Conservation (phyloP, 2,888 invertebrate genomes). For the Cosmia pyralina region DNA sequence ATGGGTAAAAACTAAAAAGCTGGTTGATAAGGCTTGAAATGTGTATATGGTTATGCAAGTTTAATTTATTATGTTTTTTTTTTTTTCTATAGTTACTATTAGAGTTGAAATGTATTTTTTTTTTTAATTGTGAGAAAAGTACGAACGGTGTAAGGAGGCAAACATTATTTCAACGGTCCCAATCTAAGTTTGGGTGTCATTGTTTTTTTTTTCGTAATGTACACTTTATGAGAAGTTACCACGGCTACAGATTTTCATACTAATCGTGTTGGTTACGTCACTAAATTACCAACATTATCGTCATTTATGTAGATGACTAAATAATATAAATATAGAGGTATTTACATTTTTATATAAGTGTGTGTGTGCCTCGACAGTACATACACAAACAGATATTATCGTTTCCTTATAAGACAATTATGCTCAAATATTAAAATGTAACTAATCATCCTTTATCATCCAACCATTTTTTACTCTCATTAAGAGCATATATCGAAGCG, state of each 20-base stretch:
- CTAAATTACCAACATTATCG: background rate
- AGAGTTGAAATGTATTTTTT: background rate
- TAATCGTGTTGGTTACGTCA: background rate
- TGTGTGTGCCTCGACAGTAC: background rate
- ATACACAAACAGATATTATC: background rate
- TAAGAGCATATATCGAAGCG: background rate
- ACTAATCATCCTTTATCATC: background rate
- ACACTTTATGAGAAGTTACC: background rate
- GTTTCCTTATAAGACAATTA: background rate
- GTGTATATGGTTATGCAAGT: background rate
- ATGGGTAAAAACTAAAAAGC: background rate
- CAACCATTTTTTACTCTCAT: slow-evolving; percentile 19
- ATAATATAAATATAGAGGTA: background rate
- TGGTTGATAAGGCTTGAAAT: slow-evolving; percentile 12
- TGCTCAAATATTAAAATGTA: slow-evolving; percentile 1
- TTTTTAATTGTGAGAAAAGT: background rate
- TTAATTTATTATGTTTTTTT: background rate
- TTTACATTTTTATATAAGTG: background rate
- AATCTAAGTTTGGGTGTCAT: background rate
- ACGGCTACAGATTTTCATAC: background rate
- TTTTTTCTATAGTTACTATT: too few relatives aligned
- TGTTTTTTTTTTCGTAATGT: too few relatives aligned
- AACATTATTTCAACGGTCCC: background rate
- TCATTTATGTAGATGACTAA: background rate
- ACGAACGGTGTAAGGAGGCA: background rate